phyloP scores from a whole-genome alignment of 2,113 vertebrate genomes.

The Okapia johnstoni region DNA sequence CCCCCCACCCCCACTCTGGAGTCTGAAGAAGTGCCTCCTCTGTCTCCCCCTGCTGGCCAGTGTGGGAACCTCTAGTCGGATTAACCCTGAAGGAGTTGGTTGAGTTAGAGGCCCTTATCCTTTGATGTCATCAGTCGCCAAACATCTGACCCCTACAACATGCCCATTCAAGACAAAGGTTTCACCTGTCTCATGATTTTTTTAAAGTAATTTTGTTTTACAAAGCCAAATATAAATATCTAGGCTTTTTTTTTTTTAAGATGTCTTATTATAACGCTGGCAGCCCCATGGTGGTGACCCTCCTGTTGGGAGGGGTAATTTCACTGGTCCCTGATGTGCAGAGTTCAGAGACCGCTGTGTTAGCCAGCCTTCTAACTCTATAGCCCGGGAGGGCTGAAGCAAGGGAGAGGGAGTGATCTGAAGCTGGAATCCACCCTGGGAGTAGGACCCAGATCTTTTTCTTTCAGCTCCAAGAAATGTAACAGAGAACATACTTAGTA shows the following conservation, averaged over 20 bases:
- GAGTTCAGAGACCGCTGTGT: background rate
- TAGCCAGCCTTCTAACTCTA: background rate
- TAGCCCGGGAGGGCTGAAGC: background rate
- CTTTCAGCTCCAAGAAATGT: background rate
- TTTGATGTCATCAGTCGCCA: background rate
- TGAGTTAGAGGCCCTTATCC: background rate
- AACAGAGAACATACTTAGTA: background rate
- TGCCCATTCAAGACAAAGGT: background rate
- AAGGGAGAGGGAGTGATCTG: background rate
- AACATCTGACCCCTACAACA: background rate
- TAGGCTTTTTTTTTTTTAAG: background rate
- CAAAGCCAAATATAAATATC: background rate
- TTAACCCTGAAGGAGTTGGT: background rate
- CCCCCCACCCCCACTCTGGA: background rate
- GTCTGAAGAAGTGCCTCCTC: background rate
- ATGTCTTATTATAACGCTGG: background rate
- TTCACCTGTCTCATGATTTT: background rate
- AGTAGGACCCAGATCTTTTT: background rate
- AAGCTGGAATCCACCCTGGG: background rate
- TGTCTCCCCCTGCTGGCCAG: slow-evolving; percentile 63
- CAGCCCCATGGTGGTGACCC: background rate
- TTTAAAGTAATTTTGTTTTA: background rate
- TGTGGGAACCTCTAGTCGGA: background rate
- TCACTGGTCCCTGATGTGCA: background rate
- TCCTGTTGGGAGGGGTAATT: background rate